Base-by-base conservation (phyloP, 1,140 invertebrate genomes). In the Hetaerina americana region DNA sequence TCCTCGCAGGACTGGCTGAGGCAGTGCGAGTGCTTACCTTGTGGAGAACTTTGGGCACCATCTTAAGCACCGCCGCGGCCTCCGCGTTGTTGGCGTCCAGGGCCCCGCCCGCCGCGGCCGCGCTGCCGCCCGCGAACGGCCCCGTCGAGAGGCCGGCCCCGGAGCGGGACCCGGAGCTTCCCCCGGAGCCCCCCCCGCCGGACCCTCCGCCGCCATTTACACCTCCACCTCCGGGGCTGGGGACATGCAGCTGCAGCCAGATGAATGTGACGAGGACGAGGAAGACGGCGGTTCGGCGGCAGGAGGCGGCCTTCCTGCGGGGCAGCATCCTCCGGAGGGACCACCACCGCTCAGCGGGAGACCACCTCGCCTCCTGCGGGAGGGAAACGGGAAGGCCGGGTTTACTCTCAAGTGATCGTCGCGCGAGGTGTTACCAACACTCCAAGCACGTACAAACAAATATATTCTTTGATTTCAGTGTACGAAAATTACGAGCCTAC, bases 201-300 rank as follows among this genome's bases (percentile, higher is more conserved):
- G 66, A n/a, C n/a, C 78, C 78, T 25, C 75, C 75, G 25, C 73
- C 75, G 70, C 77, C 78, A 72, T 82, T 67, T n/a, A n/a, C n/a
- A n/a, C n/a, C n/a, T n/a, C n/a, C n/a, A 79, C 82, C 76, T 75
- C 82, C 77, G 71, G 88, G 83, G 76, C 83, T 89, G 76, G 88
- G 84, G 75, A 90, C 87, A 77, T 89, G 86, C 66, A 90, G 79
- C 75, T 90, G 88, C 73, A 90, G 81, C 83, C 88, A 88, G 26
- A 89, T 81, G 77, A 90, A 90, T 73, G 88, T 86, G 69, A 87
- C 83, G 40, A 89, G 79, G 74, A 89, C 87, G 73, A 89, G 78
- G 71, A 89, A 80, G 66, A 87, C 79, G 31, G 87, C 81, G 67
- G 85, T 87, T 76, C 88, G 85, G 73, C 89, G 78, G 75, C 88